Percentiles rank a stretch among this genome's conserved stretches.
Evolutionary conservation across 2,888 invertebrate genomes (phyloP).

Genomic region (Pseudoips prasinana): DNA sequence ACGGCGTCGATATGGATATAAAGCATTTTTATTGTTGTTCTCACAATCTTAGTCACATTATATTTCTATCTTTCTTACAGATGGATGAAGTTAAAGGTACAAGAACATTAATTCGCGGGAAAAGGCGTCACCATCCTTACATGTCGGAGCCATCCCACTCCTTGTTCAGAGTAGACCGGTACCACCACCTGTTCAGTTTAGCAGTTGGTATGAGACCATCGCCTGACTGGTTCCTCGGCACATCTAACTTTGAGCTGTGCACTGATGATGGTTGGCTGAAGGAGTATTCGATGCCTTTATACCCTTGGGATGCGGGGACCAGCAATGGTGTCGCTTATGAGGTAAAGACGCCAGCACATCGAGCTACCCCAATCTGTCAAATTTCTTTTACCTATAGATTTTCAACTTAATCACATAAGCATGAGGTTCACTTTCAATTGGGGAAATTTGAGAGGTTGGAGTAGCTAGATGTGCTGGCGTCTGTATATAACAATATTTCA

Average conservation of each 20-base stretch:
- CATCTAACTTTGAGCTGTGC: constrained; percentile 64
- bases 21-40: no score
- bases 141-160: constrained; percentile 68
- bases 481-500: no score
- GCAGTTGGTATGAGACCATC: constrained; percentile 68
- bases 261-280: constrained; percentile 55
- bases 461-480: no score
- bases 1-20: no score
- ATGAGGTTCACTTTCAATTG: no score
- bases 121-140: constrained; percentile 60
- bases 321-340: constrained; percentile 70
- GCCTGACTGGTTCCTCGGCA: constrained; percentile 74
- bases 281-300: constrained; percentile 48
- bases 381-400: no score
- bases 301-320: constrained; percentile 72
- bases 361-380: no score
- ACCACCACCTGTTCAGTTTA: constrained; percentile 66
- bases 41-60: no score
- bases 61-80: constrained; percentile 44
- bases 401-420: neutral
- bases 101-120: constrained; percentile 67
- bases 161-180: constrained; percentile 64
- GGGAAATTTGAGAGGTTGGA: no score
- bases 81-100: constrained; percentile 53
- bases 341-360: no score